Evolutionary conservation across 1,140 invertebrate genomes (phyloP).

Genomic region (Diuraphis noxia): DNA sequence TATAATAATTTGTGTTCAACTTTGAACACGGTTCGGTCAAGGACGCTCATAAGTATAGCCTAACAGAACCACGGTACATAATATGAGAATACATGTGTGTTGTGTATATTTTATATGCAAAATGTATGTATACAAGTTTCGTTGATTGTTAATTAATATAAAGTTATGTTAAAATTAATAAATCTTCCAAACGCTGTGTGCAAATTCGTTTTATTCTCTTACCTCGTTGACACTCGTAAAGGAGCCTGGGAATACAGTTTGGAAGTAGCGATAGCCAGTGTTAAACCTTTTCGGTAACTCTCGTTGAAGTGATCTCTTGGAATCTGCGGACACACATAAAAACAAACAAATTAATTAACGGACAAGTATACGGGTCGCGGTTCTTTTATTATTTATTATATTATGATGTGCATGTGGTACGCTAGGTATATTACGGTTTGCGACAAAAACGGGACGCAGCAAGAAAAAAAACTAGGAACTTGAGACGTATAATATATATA

Average conservation of each 20-base stretch:
- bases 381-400: background rate
- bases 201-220: background rate
- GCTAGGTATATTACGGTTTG: background rate
- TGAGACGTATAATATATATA: background rate
- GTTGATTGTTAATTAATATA: background rate
- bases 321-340: constrained; percentile 27
- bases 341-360: constrained; percentile 9
- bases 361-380: background rate
- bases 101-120: background rate
- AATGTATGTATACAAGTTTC: background rate
- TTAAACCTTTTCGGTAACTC: constrained; percentile 41
- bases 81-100: background rate
- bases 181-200: background rate
- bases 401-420: background rate
- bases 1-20: constrained; percentile 30
- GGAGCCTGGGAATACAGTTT: constrained; percentile 53
- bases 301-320: constrained; percentile 18
- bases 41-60: constrained; percentile 24
- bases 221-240: constrained; percentile 51
- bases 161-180: background rate
- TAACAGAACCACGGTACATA: constrained; percentile 39
- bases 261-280: constrained; percentile 53
- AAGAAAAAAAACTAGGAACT: background rate
- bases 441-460: background rate
- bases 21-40: constrained; percentile 30